Base-by-base conservation (phyloP, 1,140 invertebrate species). In the Pygmarrhopalites habei region DNA sequence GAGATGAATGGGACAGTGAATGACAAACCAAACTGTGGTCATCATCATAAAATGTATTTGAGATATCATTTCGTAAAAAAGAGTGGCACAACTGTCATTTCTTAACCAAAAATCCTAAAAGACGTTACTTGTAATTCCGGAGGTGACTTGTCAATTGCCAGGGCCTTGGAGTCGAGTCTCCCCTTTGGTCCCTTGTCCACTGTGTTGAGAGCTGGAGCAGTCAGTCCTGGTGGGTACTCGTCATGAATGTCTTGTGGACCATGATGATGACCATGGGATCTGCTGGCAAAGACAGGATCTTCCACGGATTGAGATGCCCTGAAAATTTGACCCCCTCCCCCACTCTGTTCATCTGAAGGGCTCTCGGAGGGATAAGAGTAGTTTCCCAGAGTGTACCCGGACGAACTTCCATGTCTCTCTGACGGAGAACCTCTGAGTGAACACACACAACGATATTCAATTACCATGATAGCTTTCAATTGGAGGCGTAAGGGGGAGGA, bases 1-100 rank as follows among this genome's bases (percentile, higher is more conserved):
- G 62, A 65, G 1, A 70, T 61, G 30, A 70, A 70, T 1, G 68
- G 68, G 23, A 70, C 65, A 2, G 68, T 70, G 57, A 70, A 67
- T 1, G 68, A 62, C 0, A 70, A 32, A 1, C 68, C 68, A 39
- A 70, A 70, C 61, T 70, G 44, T 12, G 39, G 39, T 12, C 23
- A 55, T 30, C 21, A 25, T 49, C 7, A 49, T 10, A 49, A 15
- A n/a, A 12, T n/a, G 19, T 15, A 14, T 49, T 23, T 23, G 12
- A 7, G 46, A n/a, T 12, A 12, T 12, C 7, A 12, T n/a, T 23
- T 19, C 14, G 19, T 15, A 15, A 58, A 58, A 26, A 25, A 58
- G 43, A 1, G 2, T 21, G 43, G n/a, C 43, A 1, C 2, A 30
- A 5, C 2, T 30, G 29, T 43, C 17, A 2, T 19, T 21, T 17